phyloP scores from a whole-genome alignment of 2,888 invertebrate species.

The Orgyia antiqua region DNA sequence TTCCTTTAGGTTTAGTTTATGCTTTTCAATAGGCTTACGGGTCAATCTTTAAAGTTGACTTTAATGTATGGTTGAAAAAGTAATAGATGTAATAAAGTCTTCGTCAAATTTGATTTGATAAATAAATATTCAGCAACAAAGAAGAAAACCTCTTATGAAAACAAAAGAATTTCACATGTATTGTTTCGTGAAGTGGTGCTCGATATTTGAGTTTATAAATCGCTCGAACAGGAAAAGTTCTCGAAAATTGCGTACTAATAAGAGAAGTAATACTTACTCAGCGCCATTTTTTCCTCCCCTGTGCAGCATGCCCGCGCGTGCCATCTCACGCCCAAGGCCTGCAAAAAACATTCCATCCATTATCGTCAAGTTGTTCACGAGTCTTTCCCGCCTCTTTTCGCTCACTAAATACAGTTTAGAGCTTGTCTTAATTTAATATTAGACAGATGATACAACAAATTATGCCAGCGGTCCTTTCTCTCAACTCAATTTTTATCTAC shows the following conservation, averaged over 20 bases:
- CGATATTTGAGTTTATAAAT: too few species aligned
- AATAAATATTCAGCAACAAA: too few species aligned
- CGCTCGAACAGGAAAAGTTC: too few species aligned
- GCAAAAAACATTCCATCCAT: slow-evolving; percentile 61
- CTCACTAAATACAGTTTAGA: slow-evolving; percentile 53
- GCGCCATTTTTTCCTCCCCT: slow-evolving; percentile 85
- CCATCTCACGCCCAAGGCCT: slow-evolving; percentile 83
- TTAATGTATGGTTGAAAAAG: too few species aligned
- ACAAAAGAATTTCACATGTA: too few species aligned
- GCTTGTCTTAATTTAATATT: slow-evolving; percentile 43
- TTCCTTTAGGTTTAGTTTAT: too few species aligned
- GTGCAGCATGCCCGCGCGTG: slow-evolving; percentile 87
- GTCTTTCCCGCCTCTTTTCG: slow-evolving; percentile 55
- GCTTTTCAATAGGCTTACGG: too few species aligned
- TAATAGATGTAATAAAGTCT: too few species aligned
- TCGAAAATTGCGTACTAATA: slow-evolving; percentile 9
- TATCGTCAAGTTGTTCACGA: slow-evolving; percentile 42
- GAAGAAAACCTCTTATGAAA: too few species aligned
- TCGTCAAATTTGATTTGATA: too few species aligned
- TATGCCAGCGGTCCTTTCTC: slow-evolving; percentile 21
- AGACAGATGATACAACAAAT: slow-evolving; percentile 42
- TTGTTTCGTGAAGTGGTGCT: too few species aligned
- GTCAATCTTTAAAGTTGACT: too few species aligned
- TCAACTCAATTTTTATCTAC: slow-evolving; percentile 28
- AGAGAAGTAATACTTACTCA: slow-evolving; percentile 79